phyloP scores from a whole-genome alignment of 1,140 invertebrate genomes.

The Drosophila sp. region DNA sequence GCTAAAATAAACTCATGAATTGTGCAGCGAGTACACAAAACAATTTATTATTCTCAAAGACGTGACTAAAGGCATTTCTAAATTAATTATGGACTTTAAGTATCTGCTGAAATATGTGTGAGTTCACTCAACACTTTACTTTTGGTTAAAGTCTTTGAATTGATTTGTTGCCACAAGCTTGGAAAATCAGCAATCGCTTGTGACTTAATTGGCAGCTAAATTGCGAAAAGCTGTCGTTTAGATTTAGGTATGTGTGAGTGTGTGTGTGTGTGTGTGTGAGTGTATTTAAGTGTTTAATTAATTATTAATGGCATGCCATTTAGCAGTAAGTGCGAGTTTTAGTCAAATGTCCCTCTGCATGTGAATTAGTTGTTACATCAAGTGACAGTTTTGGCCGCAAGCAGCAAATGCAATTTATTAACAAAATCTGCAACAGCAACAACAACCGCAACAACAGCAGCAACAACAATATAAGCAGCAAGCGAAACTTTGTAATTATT shows the following conservation, averaged over 20 bases:
- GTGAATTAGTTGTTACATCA: slow-evolving; percentile 65
- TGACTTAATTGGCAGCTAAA: slow-evolving; percentile 30
- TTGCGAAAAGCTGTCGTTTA: slow-evolving; percentile 1
- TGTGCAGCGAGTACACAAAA: no score
- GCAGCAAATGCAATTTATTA: slow-evolving; percentile 44
- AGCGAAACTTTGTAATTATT: slow-evolving; percentile 41
- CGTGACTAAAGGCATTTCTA: neutral
- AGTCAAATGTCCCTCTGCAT: slow-evolving; percentile 8
- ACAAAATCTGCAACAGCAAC: slow-evolving; percentile 8
- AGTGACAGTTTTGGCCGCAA: slow-evolving; percentile 25
- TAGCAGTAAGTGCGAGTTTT: slow-evolving; percentile 22
- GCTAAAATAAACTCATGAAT: neutral
- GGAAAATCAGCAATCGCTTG: neutral
- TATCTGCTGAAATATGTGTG: neutral
- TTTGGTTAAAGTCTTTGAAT: slow-evolving; percentile 10
- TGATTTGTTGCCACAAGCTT: slow-evolving; percentile 31
- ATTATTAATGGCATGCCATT: slow-evolving; percentile 69
- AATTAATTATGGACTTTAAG: neutral
- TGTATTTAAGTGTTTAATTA: slow-evolving; percentile 49
- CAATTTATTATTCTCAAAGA: neutral
- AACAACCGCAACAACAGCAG: neutral
- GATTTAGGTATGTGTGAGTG: slow-evolving; percentile 8
- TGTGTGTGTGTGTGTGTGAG: slow-evolving; percentile 22
- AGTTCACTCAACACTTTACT: slow-evolving; percentile 12
- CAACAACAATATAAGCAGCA: slow-evolving; percentile 31